These are phyloP conservation scores for Jacana jacana DNA, from an alignment of 2,113 vertebrate species.

Conservation along the genomic window DNA sequence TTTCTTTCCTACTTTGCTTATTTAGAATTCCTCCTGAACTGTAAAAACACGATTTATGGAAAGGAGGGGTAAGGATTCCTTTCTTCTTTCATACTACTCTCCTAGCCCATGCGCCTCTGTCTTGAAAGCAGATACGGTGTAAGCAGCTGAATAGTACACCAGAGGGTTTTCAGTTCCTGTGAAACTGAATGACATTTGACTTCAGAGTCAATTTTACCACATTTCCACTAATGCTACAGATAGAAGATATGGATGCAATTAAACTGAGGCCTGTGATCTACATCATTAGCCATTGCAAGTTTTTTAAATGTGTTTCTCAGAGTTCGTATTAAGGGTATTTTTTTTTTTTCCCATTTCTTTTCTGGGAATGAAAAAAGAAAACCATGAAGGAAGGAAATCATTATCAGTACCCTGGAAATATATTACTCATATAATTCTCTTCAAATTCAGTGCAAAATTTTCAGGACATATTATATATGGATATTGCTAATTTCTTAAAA, in stretches of 20 bases:
- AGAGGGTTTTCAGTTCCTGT: not conserved
- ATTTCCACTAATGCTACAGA: not conserved
- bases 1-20: not conserved
- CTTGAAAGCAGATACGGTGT: not conserved
- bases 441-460: not conserved
- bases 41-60: not conserved
- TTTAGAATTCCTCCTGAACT: not conserved
- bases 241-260: not conserved
- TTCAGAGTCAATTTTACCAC: not conserved
- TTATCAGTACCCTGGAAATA: not conserved
- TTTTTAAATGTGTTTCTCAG: slow-evolving; percentile 8
- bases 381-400: not conserved
- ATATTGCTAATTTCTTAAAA: not conserved
- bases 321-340: too few species aligned
- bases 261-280: not conserved
- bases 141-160: not conserved
- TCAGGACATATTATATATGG: not conserved
- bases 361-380: not conserved
- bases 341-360: not conserved
- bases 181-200: not conserved
- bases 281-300: not conserved
- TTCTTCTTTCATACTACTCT: not conserved
- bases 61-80: not conserved
- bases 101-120: not conserved
- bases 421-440: not conserved